Evolutionary conservation across 2,797 vertebrate species (phyloP), one percentile per base, ranked within the genome.

Genomic region (Pangasius krempfi): DNA sequence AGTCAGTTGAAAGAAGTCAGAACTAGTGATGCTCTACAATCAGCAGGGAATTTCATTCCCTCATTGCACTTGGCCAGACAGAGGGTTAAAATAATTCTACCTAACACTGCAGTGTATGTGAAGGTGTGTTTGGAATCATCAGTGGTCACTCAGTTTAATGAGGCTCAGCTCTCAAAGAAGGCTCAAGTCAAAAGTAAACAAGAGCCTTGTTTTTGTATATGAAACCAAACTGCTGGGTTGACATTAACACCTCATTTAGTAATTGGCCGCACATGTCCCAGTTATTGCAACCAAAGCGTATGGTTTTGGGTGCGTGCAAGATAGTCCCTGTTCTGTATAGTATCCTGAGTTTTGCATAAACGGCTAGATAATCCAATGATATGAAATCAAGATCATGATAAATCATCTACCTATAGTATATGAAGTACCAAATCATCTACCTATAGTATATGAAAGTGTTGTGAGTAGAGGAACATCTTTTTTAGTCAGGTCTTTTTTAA

Each of bases 221-320:
- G 58, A 83, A 83, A 83, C 37, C 37, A 64, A 50, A 66, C 60
- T 84, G 60, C 81, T 66, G 7, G 37, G 60, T 20, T 84, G 40
- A 81, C 52, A 37, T 81, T 83, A 84, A 66, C 62, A 68, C 44
- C 62, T 84, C 60, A 84, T 84, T 68, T 84, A 52, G 60, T 84
- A 66, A 84, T 50, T 22, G 60, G 40, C 40, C 3, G 62, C 82
- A 84, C 8, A 84, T 68, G 44, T 52, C 62, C 33, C 27, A 50
- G 44, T 84, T 68, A 66, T 18, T 84, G 82, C 27, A 30, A 66
- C 27, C 60, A 50, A 66, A 30, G 8, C 27, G 4, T 68, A 68
- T 33, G 44, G 82, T 68, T 68, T 68, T 52, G 44, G 16, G 27
- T 47, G 40, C 6, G 4, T 47, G 81, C 58, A 82, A 62, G 33